A percentile compares a stretch with the other conserved stretches of the same genome.
phyloP scores from a whole-genome alignment of 2,797 vertebrate genomes.

The Onychomys torridus region DNA sequence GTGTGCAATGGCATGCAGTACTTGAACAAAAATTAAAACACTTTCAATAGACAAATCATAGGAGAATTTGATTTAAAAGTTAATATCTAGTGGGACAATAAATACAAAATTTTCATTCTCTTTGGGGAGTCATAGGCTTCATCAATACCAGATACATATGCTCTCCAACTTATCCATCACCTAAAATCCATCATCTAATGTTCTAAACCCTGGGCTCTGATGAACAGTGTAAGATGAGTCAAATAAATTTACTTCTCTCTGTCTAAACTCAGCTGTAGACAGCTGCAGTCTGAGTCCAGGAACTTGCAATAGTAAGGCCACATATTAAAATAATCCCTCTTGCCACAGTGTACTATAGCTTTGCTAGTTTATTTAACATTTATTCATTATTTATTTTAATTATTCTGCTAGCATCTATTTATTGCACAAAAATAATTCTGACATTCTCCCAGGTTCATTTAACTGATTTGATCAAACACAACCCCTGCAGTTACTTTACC shows the following conservation, averaged over 20 bases:
- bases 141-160: not conserved
- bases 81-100: not conserved
- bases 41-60: not conserved
- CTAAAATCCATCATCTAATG: not conserved
- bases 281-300: not conserved
- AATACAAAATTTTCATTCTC: not conserved
- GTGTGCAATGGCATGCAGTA: not conserved
- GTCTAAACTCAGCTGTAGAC: not conserved
- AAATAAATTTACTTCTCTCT: not conserved
- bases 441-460: not conserved
- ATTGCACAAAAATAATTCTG: not conserved
- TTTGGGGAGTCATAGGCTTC: not conserved
- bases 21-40: not conserved
- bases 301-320: not conserved
- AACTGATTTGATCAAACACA: not conserved
- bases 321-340: not conserved
- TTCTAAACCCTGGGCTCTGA: not conserved
- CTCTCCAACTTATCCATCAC: not conserved
- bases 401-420: not conserved
- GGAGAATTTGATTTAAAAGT: not conserved
- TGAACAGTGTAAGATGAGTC: not conserved
- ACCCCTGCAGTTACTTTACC: rapidly evolving
- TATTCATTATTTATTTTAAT: not conserved
- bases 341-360: not conserved
- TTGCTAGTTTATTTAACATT: not conserved